Conservation (phyloP, 1,140 invertebrate species). For the Saccostrea cuccullata region DNA sequence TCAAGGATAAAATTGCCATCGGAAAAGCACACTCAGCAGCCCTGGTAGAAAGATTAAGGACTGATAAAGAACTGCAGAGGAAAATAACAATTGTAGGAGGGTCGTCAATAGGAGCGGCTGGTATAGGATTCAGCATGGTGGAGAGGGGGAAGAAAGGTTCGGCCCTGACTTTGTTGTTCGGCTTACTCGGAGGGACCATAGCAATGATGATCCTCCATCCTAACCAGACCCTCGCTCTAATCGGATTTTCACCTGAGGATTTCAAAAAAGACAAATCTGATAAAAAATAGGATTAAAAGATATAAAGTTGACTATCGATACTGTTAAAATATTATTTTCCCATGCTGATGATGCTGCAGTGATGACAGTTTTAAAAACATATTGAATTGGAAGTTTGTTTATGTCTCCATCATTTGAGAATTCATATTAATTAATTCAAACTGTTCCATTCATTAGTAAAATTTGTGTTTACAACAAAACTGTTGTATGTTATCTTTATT, state of each 20-base stretch:
- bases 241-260: slow-evolving; percentile 10
- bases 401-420: no score
- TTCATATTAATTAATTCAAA: no score
- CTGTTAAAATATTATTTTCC: no score
- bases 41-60: not conserved
- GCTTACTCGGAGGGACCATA: not conserved
- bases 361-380: no score
- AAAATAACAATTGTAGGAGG: slow-evolving; percentile 20
- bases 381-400: no score
- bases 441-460: no score
- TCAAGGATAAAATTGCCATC: not conserved
- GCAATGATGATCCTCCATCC: slow-evolving; percentile 7
- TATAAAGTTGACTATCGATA: no score
- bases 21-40: slow-evolving; percentile 6
- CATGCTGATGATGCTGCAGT: no score
- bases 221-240: not conserved
- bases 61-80: slow-evolving; percentile 19
- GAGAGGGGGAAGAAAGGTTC: not conserved
- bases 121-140: not conserved
- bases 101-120: not conserved
- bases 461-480: no score
- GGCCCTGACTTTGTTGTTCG: not conserved
- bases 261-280: not conserved
- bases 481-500: no score
- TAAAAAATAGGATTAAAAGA: not conserved